phyloP scores from a whole-genome alignment of 2,113 vertebrate species.

The Columba janthina region DNA sequence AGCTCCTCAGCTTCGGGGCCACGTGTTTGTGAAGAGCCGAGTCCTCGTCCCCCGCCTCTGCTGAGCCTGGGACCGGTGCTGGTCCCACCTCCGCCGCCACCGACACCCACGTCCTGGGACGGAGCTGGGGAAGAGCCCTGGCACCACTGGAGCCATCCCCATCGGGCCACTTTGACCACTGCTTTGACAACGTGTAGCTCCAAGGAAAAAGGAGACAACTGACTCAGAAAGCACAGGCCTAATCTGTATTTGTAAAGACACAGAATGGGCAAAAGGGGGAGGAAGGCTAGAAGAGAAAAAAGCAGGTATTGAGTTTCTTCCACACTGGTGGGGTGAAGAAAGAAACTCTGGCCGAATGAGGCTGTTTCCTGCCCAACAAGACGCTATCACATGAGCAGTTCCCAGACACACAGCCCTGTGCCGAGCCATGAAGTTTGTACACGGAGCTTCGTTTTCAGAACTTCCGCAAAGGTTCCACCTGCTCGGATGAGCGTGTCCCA shows the following conservation, averaged over 20 bases:
- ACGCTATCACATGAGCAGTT: fast-evolving
- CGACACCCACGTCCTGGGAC: neutral
- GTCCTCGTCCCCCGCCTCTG: neutral
- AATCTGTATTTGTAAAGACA: neutral
- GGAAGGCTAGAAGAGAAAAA: neutral
- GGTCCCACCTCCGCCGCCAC: neutral
- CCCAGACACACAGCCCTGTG: neutral
- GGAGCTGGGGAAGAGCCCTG: neutral
- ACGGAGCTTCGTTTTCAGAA: neutral
- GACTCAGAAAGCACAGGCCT: neutral
- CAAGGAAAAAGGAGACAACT: neutral
- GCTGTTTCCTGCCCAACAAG: neutral
- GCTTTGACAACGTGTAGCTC: neutral
- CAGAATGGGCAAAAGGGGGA: neutral
- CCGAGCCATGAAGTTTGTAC: neutral
- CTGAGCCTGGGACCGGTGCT: neutral
- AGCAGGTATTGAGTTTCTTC: neutral
- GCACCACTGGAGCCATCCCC: fast-evolving
- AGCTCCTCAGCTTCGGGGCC: neutral
- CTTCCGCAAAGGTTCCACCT: neutral
- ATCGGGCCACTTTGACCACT: no score
- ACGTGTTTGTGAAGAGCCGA: neutral
- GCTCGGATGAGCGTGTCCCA: neutral
- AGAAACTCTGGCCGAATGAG: neutral
- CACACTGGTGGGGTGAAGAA: neutral